Percentiles rank a stretch among this genome's conserved stretches.
phyloP scores from a whole-genome alignment of 2,888 invertebrate genomes.

The Agrotis clavis region DNA sequence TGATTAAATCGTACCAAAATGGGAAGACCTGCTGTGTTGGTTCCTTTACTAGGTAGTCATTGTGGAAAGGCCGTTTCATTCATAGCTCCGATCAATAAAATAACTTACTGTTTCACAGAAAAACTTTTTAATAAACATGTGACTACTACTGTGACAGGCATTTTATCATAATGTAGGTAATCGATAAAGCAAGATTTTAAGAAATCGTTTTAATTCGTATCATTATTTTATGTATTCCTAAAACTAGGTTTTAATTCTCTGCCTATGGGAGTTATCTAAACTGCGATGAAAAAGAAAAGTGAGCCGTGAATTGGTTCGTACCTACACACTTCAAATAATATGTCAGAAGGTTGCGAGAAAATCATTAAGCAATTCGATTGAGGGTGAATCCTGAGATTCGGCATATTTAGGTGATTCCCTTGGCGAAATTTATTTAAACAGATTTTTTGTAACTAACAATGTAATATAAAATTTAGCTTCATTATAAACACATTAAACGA shows the following conservation, averaged over 20 bases:
- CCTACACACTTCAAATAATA: slow-evolving; percentile 6
- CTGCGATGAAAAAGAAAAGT: neutral
- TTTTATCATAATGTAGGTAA: neutral
- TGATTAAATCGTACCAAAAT: neutral
- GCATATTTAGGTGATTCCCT: too few species aligned
- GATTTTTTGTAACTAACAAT: too few species aligned
- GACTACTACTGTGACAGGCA: neutral
- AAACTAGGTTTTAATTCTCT: slow-evolving; percentile 7
- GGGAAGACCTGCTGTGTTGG: neutral
- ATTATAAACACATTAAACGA: too few species aligned
- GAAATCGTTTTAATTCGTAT: neutral
- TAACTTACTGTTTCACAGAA: slow-evolving; percentile 2
- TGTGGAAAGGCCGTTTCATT: slow-evolving; percentile 9
- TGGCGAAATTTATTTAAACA: too few species aligned
- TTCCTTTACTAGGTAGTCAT: neutral
- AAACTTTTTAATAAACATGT: neutral
- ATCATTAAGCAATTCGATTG: slow-evolving; percentile 8
- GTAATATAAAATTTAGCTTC: too few species aligned
- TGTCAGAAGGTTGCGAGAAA: neutral
- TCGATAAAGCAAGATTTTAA: neutral
- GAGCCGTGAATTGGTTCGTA: neutral
- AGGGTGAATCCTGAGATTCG: too few species aligned
- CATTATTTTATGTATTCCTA: neutral
- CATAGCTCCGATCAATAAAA: slow-evolving; percentile 40
- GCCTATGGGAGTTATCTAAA: neutral